A percentile compares a stretch with the other conserved stretches of the same genome.
These are phyloP conservation scores for Glaucidium brasilianum DNA, from an alignment of 2,113 vertebrate genomes.

Conservation along the genomic window DNA sequence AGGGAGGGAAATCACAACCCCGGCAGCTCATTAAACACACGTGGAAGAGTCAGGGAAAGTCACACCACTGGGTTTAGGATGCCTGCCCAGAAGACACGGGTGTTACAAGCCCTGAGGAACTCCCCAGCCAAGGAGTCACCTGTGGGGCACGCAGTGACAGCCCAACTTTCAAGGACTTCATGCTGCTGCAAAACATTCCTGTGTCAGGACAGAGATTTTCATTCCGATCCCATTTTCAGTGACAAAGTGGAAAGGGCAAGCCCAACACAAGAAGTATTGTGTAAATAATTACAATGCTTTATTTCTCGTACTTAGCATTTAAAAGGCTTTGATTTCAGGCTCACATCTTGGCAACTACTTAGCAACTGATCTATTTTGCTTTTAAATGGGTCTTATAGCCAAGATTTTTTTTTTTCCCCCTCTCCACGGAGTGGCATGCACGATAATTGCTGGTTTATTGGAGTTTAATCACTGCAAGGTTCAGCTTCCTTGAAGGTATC, in stretches of 20 bases:
- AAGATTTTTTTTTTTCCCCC: not conserved
- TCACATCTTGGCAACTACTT: not conserved
- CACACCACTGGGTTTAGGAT: fast-evolving
- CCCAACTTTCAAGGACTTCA: not conserved
- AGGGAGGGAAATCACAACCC: not conserved
- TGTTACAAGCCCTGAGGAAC: fast-evolving
- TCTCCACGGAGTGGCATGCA: not conserved
- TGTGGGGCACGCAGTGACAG: fast-evolving
- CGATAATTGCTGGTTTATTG: not conserved
- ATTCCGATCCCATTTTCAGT: not conserved
- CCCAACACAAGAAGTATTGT: not conserved
- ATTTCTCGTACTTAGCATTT: not conserved
- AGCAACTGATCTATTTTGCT: not conserved
- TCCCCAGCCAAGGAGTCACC: fast-evolving
- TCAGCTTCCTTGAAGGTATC: not conserved
- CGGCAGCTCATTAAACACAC: not conserved
- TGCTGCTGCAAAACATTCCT: not conserved
- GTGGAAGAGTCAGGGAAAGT: not conserved
- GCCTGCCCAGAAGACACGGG: too few relatives aligned
- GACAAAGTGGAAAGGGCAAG: not conserved
- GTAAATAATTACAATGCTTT: not conserved
- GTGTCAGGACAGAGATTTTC: too few relatives aligned
- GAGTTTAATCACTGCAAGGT: not conserved
- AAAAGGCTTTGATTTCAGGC: not conserved
- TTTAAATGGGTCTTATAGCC: not conserved